Evolutionary conservation across 2,888 invertebrate species (phyloP).

Genomic region (Arrhopalites spinosus): DNA sequence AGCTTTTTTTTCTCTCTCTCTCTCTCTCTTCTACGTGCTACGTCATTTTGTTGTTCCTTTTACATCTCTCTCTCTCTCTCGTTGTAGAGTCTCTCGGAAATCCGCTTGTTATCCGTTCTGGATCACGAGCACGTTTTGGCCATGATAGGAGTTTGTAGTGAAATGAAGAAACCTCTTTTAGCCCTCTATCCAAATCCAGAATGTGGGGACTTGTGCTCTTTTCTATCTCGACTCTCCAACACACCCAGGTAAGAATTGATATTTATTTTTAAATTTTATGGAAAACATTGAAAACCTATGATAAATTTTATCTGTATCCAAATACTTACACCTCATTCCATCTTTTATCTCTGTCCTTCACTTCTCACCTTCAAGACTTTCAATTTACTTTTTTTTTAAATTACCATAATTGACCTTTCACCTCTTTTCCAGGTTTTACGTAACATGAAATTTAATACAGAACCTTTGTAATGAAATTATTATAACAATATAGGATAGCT

Average conservation of each 20-base stretch:
- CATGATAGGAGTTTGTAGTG: conserved; percentile 52
- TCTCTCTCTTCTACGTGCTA: neutral
- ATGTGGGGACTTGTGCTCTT: conserved; percentile 55
- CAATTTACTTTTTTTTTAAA: neutral
- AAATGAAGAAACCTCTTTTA: conserved; percentile 53
- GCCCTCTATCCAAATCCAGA: conserved; percentile 54
- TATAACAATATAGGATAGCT: no score
- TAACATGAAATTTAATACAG: no score
- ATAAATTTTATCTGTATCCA: no score
- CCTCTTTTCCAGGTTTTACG: no score
- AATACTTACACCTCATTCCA: no score
- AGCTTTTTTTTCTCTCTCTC: no score
- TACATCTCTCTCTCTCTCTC: conserved; percentile 3
- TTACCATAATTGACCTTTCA: no score
- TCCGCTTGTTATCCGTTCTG: conserved; percentile 54
- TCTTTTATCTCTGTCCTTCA: neutral
- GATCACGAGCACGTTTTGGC: conserved; percentile 55
- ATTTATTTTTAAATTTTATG: neutral
- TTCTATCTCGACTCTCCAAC: conserved; percentile 54
- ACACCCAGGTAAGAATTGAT: conserved; percentile 53
- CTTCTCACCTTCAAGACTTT: neutral
- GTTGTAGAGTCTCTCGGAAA: conserved; percentile 50
- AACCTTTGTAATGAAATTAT: no score
- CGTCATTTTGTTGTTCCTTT: no score
- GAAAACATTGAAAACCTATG: no score